A percentile compares a stretch with the other conserved stretches of the same genome.
phyloP scores from a whole-genome alignment of 2,797 vertebrate species.

The Synaphobranchus kaupii region DNA sequence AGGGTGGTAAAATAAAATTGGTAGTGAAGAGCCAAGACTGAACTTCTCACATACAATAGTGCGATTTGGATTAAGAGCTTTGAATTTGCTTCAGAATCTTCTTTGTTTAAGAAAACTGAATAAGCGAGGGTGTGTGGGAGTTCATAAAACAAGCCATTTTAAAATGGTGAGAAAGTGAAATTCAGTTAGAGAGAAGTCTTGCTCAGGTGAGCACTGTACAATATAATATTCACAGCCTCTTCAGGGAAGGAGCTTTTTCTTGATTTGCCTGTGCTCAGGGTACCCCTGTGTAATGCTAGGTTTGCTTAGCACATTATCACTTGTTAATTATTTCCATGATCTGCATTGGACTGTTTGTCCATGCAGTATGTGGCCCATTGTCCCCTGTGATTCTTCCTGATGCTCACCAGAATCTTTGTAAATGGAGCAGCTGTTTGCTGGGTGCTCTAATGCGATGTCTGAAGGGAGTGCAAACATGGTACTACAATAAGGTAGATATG shows the following conservation, averaged over 20 bases:
- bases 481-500: neutral
- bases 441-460: neutral
- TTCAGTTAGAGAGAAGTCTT: neutral
- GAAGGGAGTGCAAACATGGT: neutral
- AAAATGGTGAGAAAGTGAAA: neutral
- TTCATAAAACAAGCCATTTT: neutral
- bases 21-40: neutral
- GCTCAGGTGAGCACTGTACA: neutral
- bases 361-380: neutral
- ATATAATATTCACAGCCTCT: neutral
- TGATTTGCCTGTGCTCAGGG: neutral
- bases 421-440: neutral
- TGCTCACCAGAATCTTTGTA: neutral
- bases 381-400: neutral
- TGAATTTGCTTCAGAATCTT: neutral
- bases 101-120: neutral
- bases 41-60: neutral
- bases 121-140: neutral
- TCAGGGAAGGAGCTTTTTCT: neutral
- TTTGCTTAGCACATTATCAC: too few relatives aligned
- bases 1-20: neutral
- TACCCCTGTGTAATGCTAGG: too few relatives aligned
- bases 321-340: neutral
- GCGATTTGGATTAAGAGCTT: neutral
- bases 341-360: too few relatives aligned